These are phyloP conservation scores for Morone chrysops DNA, from an alignment of 2,113 vertebrate genomes.

Conservation along the genomic window DNA sequence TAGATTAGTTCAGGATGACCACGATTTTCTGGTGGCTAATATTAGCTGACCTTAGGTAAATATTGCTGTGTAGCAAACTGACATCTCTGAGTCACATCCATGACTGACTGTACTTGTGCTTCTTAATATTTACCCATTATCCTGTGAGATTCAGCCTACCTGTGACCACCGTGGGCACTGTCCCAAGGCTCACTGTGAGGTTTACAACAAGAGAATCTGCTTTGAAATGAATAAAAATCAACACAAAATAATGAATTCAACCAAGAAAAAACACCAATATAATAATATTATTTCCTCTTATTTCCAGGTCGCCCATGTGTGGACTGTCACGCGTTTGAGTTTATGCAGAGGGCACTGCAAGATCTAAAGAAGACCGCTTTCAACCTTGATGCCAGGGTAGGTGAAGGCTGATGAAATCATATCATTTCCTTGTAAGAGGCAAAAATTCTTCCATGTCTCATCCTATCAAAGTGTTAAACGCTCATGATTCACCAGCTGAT, in stretches of 20 bases:
- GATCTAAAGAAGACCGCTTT: conserved; percentile 94
- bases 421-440: background rate
- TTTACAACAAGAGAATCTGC: too few relatives aligned
- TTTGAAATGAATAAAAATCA: too few relatives aligned
- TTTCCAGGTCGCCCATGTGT: conserved; percentile 93
- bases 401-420: conserved; percentile 10
- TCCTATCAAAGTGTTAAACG: background rate
- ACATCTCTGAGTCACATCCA: background rate
- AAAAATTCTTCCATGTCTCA: background rate
- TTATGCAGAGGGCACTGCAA: conserved; percentile 98
- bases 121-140: background rate
- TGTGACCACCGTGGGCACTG: too few relatives aligned
- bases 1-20: background rate
- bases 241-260: too few relatives aligned
- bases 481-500: background rate
- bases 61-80: background rate
- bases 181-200: too few relatives aligned
- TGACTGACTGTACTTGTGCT: background rate
- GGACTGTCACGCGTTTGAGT: conserved; percentile 97
- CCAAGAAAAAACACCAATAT: too few relatives aligned
- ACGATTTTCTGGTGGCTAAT: background rate
- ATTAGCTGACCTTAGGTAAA: background rate
- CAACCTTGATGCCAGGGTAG: conserved; percentile 92
- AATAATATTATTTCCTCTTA: background rate
- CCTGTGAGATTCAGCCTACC: background rate